Conservation (phyloP, 2,888 invertebrate genomes). For the Scrobipalpa costella region DNA sequence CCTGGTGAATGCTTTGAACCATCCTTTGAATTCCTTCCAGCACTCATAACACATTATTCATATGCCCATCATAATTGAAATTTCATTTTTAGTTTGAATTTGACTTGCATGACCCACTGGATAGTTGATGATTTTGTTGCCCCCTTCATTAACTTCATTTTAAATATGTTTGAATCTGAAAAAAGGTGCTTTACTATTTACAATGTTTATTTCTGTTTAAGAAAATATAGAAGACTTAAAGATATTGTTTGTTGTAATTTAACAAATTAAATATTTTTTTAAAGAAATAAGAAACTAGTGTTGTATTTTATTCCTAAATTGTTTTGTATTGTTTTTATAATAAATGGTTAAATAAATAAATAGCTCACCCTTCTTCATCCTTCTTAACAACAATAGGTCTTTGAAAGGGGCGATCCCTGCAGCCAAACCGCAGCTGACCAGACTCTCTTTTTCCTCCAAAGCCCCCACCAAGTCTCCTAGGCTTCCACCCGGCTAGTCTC, state of each 20-base stretch:
- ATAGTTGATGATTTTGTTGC: slow-evolving; percentile 6
- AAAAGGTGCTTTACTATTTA: background rate
- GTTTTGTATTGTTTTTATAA: too few species aligned
- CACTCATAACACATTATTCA: slow-evolving; percentile 64
- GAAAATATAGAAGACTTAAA: too few species aligned
- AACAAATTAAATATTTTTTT: too few species aligned
- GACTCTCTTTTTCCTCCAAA: slow-evolving; percentile 93
- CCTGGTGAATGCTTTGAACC: slow-evolving; percentile 66
- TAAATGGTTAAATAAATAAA: background rate
- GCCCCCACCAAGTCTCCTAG: slow-evolving; percentile 92
- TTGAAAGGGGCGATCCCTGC: slow-evolving; percentile 88
- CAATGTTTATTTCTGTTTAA: too few species aligned
- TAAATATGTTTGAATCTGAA: background rate
- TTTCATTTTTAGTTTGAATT: slow-evolving; percentile 22
- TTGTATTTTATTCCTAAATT: too few species aligned
- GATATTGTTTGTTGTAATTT: too few species aligned
- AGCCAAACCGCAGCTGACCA: slow-evolving; percentile 93
- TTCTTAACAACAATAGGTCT: slow-evolving; percentile 73
- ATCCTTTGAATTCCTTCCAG: slow-evolving; percentile 59
- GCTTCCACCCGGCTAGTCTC: slow-evolving; percentile 88
- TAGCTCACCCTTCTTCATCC: slow-evolving; percentile 26
- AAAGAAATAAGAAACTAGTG: too few species aligned
- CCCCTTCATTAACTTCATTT: background rate
- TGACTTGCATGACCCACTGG: slow-evolving; percentile 41
- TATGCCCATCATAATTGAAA: slow-evolving; percentile 39